Evolutionary conservation across 2,797 vertebrate species (phyloP).

Genomic region (Corythornis leucogaster): DNA sequence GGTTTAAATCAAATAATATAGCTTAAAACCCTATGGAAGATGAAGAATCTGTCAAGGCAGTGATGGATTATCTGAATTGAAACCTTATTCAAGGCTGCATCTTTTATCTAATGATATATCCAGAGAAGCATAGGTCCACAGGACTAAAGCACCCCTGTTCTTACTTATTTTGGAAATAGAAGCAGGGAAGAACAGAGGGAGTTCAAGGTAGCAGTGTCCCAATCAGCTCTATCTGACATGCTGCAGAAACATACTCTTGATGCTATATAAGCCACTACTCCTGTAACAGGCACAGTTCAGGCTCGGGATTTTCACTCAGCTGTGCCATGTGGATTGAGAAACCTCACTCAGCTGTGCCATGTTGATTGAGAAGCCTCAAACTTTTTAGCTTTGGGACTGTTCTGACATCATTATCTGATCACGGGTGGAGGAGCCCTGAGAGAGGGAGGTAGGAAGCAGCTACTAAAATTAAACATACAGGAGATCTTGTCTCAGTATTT

Average conservation of each 20-base stretch:
- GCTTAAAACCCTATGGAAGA: background rate
- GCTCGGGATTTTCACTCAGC: background rate
- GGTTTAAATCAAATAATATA: background rate
- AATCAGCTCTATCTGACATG: background rate
- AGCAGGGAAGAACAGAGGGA: background rate
- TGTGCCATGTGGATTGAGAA: background rate
- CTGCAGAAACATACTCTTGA: accelerated
- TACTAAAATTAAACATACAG: background rate
- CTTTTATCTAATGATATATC: background rate
- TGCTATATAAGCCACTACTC: accelerated
- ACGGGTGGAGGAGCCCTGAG: background rate
- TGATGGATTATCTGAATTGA: background rate
- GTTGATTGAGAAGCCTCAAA: background rate
- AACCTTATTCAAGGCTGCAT: background rate
- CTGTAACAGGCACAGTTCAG: background rate
- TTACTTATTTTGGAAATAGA: background rate
- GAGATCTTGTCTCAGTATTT: background rate
- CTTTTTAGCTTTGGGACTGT: background rate
- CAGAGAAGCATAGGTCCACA: background rate
- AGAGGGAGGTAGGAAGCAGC: background rate
- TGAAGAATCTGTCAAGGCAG: background rate
- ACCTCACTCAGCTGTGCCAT: background rate
- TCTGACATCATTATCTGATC: background rate
- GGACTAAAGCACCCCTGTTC: background rate
- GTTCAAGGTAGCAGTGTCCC: background rate